These are phyloP conservation scores for Drosophila bipectinata DNA, from an alignment of 1,140 invertebrate species.

Conservation along the genomic window DNA sequence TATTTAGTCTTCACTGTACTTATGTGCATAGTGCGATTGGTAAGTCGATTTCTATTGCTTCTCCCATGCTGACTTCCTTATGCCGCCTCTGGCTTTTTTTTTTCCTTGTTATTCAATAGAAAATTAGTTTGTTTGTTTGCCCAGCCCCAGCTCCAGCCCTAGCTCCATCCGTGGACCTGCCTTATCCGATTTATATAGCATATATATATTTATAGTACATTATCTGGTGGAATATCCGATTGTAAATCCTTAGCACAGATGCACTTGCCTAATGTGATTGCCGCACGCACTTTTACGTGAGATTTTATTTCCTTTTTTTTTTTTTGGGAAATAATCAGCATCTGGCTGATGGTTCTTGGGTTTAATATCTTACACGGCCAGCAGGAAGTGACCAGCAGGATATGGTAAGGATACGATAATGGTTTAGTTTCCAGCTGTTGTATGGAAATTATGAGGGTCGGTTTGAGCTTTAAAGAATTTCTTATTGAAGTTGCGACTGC, in stretches of 20 bases:
- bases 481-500: not conserved
- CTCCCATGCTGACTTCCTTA: constrained; percentile 15
- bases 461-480: not conserved
- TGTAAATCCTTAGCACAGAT: not conserved
- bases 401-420: constrained; percentile 1
- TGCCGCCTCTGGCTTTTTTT: constrained; percentile 8
- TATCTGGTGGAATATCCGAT: not conserved
- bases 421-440: constrained; percentile 16
- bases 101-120: constrained; percentile 41
- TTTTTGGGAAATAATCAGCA: constrained; percentile 22
- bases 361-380: not conserved
- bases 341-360: not conserved
- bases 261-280: constrained; percentile 7
- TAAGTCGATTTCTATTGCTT: constrained; percentile 4
- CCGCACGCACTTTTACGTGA: not conserved
- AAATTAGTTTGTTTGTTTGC: constrained; percentile 56
- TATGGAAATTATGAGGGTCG: constrained; percentile 19
- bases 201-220: not conserved
- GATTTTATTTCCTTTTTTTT: constrained; percentile 4
- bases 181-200: not conserved
- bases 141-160: too few species aligned
- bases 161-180: not conserved
- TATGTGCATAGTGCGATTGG: not conserved
- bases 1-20: not conserved
- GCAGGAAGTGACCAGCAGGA: not conserved